Conservation (phyloP, 1,140 invertebrate genomes). For the Leguminivora glycinivorella region DNA sequence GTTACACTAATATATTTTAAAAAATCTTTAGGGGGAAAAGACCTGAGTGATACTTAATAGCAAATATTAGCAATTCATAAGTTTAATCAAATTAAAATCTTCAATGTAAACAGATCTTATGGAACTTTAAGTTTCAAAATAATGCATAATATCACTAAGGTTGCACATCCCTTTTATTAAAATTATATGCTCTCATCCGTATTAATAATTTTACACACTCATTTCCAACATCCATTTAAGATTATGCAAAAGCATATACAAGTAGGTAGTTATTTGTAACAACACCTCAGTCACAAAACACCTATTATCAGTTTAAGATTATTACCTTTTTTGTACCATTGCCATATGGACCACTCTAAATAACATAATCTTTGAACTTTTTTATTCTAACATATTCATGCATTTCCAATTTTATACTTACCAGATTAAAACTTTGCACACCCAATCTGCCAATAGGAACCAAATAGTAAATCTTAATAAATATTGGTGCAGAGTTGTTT, state of each 20-base stretch:
- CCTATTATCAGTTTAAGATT: background rate
- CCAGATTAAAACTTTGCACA: no score
- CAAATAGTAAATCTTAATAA: no score
- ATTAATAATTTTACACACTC: background rate
- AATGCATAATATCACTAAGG: background rate
- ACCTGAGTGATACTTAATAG: background rate
- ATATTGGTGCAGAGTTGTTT: no score
- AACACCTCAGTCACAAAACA: background rate
- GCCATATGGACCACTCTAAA: background rate
- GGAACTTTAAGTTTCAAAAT: no score
- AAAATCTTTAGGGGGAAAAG: background rate
- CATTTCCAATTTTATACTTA: no score
- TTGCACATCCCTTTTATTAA: background rate
- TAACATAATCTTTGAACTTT: background rate
- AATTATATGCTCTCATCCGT: background rate
- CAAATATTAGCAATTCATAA: no score
- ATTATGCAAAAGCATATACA: slow-evolving; percentile 33
- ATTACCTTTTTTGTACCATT: background rate
- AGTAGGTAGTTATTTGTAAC: background rate
- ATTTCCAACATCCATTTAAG: background rate
- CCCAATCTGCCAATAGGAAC: no score
- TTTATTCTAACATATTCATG: no score
- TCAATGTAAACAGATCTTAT: no score
- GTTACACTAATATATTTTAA: background rate
- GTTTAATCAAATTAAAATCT: no score